Conservation (phyloP, 2,113 vertebrate genomes). For the Nannospalax galili region DNA sequence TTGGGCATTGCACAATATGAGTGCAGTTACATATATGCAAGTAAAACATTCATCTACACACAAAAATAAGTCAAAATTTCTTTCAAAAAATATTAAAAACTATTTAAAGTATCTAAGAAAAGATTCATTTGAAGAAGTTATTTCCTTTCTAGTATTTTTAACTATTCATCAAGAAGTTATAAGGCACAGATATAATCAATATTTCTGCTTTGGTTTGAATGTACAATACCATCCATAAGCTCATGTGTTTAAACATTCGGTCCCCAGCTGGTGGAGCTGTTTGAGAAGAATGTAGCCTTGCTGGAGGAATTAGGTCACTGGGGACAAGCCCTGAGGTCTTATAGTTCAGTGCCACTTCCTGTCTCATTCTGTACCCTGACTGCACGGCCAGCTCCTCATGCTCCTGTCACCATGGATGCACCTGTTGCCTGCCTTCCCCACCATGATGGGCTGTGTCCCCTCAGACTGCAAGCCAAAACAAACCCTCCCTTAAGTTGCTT, state of each 20-base stretch:
- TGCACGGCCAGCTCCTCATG: neutral
- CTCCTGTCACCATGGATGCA: neutral
- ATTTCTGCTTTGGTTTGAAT: neutral
- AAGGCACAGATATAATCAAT: neutral
- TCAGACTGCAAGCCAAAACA: neutral
- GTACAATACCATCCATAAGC: neutral
- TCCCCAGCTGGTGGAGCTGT: neutral
- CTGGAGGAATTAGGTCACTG: neutral
- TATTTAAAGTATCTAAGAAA: neutral
- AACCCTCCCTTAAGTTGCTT: neutral
- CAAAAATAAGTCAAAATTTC: no score
- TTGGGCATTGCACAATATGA: no score
- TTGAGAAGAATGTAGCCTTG: no score
- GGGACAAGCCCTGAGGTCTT: no score
- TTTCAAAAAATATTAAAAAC: no score
- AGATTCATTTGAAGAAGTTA: neutral
- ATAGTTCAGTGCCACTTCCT: neutral
- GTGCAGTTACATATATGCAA: no score
- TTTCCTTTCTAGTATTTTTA: conserved; percentile 18
- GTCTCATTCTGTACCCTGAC: neutral
- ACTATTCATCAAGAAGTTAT: neutral
- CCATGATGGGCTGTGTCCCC: neutral
- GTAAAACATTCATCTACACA: no score
- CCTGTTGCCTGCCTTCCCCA: neutral
- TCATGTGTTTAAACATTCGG: neutral